Evolutionary conservation across 1,140 invertebrate species (phyloP).

Genomic region (Drosophila mauritiana): DNA sequence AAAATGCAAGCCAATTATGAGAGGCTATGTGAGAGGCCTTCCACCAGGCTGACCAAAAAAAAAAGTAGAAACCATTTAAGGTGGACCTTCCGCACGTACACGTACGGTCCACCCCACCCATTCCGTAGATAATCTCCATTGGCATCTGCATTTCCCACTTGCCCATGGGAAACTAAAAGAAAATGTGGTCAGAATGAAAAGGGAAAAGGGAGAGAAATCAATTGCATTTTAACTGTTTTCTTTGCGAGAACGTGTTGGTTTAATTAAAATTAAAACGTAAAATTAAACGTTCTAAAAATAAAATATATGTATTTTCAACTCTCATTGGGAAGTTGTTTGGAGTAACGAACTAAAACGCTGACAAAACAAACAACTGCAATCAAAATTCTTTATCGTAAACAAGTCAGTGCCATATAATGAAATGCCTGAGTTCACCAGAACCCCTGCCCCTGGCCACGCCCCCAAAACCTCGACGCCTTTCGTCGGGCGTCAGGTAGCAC

Average conservation of each 20-base stretch:
- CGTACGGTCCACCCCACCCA: background rate
- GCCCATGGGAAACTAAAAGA: constrained; percentile 10
- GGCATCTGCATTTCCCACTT: constrained; percentile 19
- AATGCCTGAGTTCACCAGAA: constrained; percentile 1
- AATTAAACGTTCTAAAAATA: background rate
- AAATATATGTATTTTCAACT: background rate
- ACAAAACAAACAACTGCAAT: constrained; percentile 16
- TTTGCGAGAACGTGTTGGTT: background rate
- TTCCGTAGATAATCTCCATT: constrained; percentile 14
- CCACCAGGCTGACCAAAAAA: constrained; percentile 10
- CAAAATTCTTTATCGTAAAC: constrained; percentile 6
- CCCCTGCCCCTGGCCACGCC: background rate
- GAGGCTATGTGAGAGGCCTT: constrained; percentile 7
- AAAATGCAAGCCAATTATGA: constrained; percentile 46
- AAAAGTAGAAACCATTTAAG: constrained; percentile 12
- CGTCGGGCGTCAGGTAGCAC: constrained; percentile 41
- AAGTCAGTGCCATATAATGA: background rate
- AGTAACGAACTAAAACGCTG: background rate
- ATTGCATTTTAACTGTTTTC: constrained; percentile 44
- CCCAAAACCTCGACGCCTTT: background rate
- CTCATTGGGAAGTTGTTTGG: background rate
- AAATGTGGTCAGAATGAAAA: background rate
- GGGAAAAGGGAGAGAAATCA: constrained; percentile 42
- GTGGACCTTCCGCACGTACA: constrained; percentile 31
- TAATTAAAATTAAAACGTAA: background rate